phyloP scores from a whole-genome alignment of 1,140 invertebrate genomes.

The Drosophila obscura region DNA sequence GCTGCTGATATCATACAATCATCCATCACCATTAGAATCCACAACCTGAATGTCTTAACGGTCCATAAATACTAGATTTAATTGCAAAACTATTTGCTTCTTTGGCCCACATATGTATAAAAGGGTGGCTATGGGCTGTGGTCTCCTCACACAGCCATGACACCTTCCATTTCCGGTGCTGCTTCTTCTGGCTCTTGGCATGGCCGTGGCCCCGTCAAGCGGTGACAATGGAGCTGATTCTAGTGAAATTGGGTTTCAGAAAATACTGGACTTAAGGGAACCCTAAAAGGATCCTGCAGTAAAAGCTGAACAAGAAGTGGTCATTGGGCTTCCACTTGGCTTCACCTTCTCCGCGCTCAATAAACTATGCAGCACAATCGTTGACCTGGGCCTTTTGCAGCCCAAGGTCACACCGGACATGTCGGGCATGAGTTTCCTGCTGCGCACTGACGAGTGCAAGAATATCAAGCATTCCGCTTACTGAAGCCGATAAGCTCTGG shows the following conservation, averaged over 20 bases:
- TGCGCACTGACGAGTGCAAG: constrained; percentile 34
- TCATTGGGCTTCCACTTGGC: no score
- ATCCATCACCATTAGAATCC: constrained; percentile 9
- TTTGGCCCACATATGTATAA: constrained; percentile 4
- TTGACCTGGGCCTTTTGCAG: constrained; percentile 24
- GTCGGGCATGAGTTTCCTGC: constrained; percentile 24
- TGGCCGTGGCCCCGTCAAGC: no score
- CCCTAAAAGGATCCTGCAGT: no score
- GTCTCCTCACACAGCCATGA: constrained; percentile 18
- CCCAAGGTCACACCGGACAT: constrained; percentile 34
- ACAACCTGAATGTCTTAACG: neutral
- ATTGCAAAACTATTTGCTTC: no score
- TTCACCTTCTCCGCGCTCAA: constrained; percentile 8
- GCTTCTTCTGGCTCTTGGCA: neutral
- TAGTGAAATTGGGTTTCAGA: neutral
- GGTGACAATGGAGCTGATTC: neutral
- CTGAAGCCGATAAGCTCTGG: constrained; percentile 22
- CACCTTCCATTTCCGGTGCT: neutral
- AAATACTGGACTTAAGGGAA: neutral
- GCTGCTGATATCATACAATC: no score
- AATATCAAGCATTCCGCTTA: constrained; percentile 42
- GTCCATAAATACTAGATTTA: constrained; percentile 10
- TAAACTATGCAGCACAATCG: constrained; percentile 32
- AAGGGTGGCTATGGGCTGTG: neutral
- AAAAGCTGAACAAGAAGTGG: no score